Evolutionary conservation across 1,140 invertebrate species (phyloP), one percentile per base, ranked within the genome.

Genomic region (Drosophila micromelanica): DNA sequence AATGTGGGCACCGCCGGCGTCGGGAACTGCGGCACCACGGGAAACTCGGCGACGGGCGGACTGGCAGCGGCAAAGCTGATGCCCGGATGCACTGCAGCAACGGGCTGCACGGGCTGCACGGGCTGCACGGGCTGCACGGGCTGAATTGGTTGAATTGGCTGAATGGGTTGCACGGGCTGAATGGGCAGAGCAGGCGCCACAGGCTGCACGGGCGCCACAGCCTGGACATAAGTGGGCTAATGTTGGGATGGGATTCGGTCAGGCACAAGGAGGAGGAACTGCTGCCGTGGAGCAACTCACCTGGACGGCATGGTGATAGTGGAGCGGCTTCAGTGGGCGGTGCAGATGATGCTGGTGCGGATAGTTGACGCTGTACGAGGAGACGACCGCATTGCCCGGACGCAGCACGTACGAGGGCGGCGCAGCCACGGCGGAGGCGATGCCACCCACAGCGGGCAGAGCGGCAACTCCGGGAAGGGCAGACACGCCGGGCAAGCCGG

Each of bases 361-460:
- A 71, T 91, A 91, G 60, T 85, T 91, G 62, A 89, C 86, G 45
- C 80, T 91, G 76, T 91, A 91, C 0, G 90, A 91, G 51, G 90
- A 85, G 37, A 91, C 90, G 2, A 90, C 55, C 1, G 90, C 90
- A 12, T 81, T 80, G 40, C 90, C 90, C 0, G 90, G 90, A 37
- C 90, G 82, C 54, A 91, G 61, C 15, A 91, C 54, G 45, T 71
- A 91, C 11, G 86, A 78, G 4, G 80, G 69, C 2, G 65, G 23
- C 0, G 64, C 67, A 3, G 71, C 46, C 2, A 74, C 63, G 3
- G 77, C 40, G 0, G 65, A 54, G 1, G 62, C 59, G 8, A 54
- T 54, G 35, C 48, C 56, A 4, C 52, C 46, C 11, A 55, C n/a
- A 2, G 23, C 64, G 6, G 40, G 9, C 6, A 60, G 12, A 59